Percentiles rank a stretch among this genome's conserved stretches.
Conservation (phyloP, 2,888 invertebrate species). For the Stenichneumon culpator region DNA sequence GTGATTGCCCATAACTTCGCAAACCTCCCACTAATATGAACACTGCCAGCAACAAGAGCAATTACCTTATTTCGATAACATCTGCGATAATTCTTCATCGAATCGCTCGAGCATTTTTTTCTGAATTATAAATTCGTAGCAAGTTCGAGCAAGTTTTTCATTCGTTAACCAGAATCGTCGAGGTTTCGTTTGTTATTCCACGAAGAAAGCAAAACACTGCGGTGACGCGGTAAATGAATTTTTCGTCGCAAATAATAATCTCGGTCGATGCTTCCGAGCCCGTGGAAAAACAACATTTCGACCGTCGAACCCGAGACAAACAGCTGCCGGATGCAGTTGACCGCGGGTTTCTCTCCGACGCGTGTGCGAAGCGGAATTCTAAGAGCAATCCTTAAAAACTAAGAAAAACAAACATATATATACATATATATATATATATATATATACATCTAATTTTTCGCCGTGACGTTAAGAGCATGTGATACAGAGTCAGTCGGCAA, state of each 20-base stretch:
- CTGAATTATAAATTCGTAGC: background rate
- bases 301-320: conserved; percentile 42
- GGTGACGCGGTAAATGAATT: conserved; percentile 60
- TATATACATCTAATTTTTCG: too few species aligned
- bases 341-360: conserved; percentile 2
- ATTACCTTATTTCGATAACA: too few species aligned
- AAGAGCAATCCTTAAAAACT: background rate
- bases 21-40: too few species aligned
- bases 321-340: conserved; percentile 45
- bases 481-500: too few species aligned
- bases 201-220: conserved; percentile 57
- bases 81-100: too few species aligned
- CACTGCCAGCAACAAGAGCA: too few species aligned
- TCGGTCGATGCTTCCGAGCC: conserved; percentile 51
- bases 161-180: background rate
- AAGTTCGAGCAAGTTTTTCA: background rate
- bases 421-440: too few species aligned
- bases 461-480: too few species aligned
- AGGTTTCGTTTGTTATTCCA: conserved; percentile 60
- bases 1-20: too few species aligned
- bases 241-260: conserved; percentile 57
- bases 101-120: too few species aligned
- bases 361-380: background rate
- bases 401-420: too few species aligned
- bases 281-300: conserved; percentile 37